Base-by-base conservation (phyloP, 2,797 vertebrate genomes). In the Danio choprae region DNA sequence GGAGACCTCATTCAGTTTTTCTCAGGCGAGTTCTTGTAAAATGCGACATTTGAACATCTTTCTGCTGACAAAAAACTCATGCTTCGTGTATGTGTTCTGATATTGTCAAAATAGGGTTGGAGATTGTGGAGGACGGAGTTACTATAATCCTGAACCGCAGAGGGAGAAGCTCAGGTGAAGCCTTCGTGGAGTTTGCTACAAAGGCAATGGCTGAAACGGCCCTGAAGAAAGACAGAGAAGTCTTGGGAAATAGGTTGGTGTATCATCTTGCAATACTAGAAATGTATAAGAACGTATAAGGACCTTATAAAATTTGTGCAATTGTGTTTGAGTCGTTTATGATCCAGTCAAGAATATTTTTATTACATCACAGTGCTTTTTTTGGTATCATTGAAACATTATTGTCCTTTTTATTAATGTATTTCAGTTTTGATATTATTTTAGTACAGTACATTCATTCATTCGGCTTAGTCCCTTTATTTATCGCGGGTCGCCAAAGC, bases 1-100 rank as follows among this genome's bases (percentile, higher is more conserved):
- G 89, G 89, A 0, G 96, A 99, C 29, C 90, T 99, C 0, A 0
- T 55, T 0, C 81, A 89, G 5, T 99, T 99, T 83, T 99, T 99
- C 56, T 83, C 94, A 90, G 97, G 97, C 98, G n/a, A 18, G 70
- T 67, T 29, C 6, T n/a, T 44, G 6, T 16, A 44, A 6, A 70
- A 22, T 18, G 15, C 46, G 7, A 10, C 9, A 5, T 15, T 53
- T 82, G 4, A 44, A 13, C n/a, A 12, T 22, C 6, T 4, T 20
- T 22, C 36, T 6, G 6, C 60, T 50, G 7, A 43, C 70, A 8
- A 18, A 50, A 20, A 6, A 10, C 8, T 36, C 15, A 7, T 40
- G 50, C 13, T 83, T 43, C 11, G 38, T 65, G 59, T 7, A 10
- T 46, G 38, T 38, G 6, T 18, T 62, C 4, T 46, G 4, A 40